Evolutionary conservation across 2,113 vertebrate genomes (phyloP).

Genomic region (Noctilio leporinus): DNA sequence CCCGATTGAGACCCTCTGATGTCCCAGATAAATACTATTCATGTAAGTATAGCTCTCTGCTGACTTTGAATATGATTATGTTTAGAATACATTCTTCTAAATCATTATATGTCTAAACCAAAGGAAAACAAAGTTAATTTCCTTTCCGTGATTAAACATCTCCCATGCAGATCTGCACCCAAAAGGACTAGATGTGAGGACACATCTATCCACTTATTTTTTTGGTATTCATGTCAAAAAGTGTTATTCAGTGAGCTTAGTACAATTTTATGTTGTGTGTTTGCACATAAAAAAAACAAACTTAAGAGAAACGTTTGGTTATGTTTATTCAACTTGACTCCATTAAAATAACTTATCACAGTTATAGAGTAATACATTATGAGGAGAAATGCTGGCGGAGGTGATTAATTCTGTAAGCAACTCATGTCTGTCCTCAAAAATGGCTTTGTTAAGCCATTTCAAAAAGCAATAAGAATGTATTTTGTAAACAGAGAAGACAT

Average conservation of each 20-base stretch:
- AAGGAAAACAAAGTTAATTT: neutral
- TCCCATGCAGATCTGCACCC: neutral
- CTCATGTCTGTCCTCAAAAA: neutral
- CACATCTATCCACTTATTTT: neutral
- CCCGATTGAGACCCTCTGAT: constrained; percentile 84
- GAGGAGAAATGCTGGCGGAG: neutral
- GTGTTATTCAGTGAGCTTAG: neutral
- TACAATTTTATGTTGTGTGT: neutral
- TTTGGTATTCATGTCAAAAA: neutral
- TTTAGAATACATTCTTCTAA: neutral
- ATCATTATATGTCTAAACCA: neutral
- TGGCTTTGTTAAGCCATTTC: neutral
- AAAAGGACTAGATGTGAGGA: neutral
- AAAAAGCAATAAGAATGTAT: neutral
- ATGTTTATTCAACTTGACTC: neutral
- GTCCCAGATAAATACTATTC: constrained; percentile 89
- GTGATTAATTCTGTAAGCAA: neutral
- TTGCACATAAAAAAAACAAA: neutral
- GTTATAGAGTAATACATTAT: neutral
- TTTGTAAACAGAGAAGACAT: neutral
- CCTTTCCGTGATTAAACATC: neutral
- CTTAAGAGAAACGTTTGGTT: neutral
- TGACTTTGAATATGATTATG: neutral
- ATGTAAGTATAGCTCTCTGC: constrained; percentile 83
- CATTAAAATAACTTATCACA: neutral